These are phyloP conservation scores for Zhuqinia jingwanae DNA, from an alignment of 2,888 invertebrate genomes.

Conservation along the genomic window DNA sequence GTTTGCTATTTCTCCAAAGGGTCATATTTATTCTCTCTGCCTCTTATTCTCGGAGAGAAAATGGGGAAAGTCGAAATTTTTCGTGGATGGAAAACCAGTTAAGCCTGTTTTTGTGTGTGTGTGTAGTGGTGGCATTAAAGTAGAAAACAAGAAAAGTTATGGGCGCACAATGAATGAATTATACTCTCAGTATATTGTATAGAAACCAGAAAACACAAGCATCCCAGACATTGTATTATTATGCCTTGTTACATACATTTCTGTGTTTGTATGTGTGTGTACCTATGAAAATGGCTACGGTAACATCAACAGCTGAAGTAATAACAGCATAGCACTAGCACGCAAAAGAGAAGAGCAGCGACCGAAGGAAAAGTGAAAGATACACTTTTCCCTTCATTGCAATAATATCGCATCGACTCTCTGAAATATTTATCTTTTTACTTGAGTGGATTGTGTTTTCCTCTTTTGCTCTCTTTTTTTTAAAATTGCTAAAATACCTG, in stretches of 20 bases:
- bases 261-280: neutral
- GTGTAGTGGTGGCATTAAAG: constrained; percentile 38
- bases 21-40: constrained; percentile 49
- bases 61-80: constrained; percentile 59
- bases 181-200: neutral
- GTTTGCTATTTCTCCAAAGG: constrained; percentile 67
- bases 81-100: constrained; percentile 1
- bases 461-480: constrained; percentile 50
- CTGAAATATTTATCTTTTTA: constrained; percentile 69
- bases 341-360: neutral
- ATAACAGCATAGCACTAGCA: constrained; percentile 62
- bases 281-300: constrained; percentile 67
- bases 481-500: constrained; percentile 71
- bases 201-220: constrained; percentile 16
- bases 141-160: constrained; percentile 67
- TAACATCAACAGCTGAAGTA: constrained; percentile 70
- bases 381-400: constrained; percentile 52
- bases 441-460: constrained; percentile 66
- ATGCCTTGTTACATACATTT: no score
- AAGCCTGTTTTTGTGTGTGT: neutral
- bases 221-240: no score
- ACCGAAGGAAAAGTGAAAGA: constrained; percentile 22
- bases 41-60: constrained; percentile 18
- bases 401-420: constrained; percentile 60
- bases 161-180: constrained; percentile 60